Conservation (phyloP, 2,797 vertebrate genomes). For the Cyclopterus lumpus region DNA sequence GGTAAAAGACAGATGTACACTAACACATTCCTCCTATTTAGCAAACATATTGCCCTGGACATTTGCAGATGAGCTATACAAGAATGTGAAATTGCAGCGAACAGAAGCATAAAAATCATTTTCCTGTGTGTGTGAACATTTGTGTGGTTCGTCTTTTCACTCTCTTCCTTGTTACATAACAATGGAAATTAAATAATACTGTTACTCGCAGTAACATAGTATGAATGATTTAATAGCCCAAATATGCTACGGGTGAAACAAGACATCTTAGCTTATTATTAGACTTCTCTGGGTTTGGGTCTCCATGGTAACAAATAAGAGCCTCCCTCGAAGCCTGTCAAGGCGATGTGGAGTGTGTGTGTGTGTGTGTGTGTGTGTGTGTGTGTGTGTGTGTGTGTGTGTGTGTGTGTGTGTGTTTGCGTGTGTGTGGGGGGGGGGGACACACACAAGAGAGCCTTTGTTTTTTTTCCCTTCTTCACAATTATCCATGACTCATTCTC, state of each 20-base stretch:
- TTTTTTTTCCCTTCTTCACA: slow-evolving; percentile 27
- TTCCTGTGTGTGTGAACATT: not conserved
- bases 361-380: slow-evolving; percentile 32
- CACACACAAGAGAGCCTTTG: no score
- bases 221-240: slow-evolving; percentile 74
- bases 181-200: slow-evolving; percentile 58
- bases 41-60: slow-evolving; percentile 10
- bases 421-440: slow-evolving; percentile 39
- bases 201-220: slow-evolving; percentile 56
- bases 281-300: slow-evolving; percentile 73
- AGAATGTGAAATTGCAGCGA: not conserved
- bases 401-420: slow-evolving; percentile 44
- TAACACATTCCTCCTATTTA: not conserved
- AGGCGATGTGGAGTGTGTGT: slow-evolving; percentile 24
- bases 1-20: not conserved
- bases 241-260: slow-evolving; percentile 64
- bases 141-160: slow-evolving; percentile 26
- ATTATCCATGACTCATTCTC: slow-evolving; percentile 57
- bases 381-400: slow-evolving; percentile 43
- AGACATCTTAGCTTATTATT: slow-evolving; percentile 69
- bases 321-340: slow-evolving; percentile 73
- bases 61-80: slow-evolving; percentile 5
- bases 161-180: slow-evolving; percentile 58
- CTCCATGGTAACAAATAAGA: slow-evolving; percentile 81
- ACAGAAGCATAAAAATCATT: not conserved